phyloP scores from a whole-genome alignment of 1,140 invertebrate species.

The Aphelenchoides fujianensis region DNA sequence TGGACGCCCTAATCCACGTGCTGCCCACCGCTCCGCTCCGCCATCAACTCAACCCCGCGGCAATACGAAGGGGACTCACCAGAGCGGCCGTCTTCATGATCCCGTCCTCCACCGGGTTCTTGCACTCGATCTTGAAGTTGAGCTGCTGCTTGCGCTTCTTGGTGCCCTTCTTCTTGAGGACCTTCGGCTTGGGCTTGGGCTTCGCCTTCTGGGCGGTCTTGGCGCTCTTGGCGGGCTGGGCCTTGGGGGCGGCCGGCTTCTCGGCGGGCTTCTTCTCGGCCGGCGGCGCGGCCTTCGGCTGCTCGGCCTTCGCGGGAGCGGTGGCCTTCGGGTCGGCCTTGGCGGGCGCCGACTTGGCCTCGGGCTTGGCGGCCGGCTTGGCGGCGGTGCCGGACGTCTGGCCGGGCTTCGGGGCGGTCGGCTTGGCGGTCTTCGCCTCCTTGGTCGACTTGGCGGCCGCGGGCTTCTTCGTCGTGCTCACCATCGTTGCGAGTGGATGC shows the following conservation, averaged over 20 bases:
- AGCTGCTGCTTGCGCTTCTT: conserved; percentile 85
- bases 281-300: not conserved
- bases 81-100: conserved; percentile 95
- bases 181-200: conserved; percentile 34
- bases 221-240: not conserved
- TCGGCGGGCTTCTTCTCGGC: conserved; percentile 10
- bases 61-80: conserved; percentile 70
- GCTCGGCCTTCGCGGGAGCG: not conserved
- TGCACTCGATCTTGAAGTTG: conserved; percentile 94
- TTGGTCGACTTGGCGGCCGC: conserved; percentile 58
- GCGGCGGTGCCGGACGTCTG: conserved; percentile 42
- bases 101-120: conserved; percentile 96
- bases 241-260: conserved; percentile 1
- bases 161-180: conserved; percentile 29
- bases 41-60: too few relatives aligned
- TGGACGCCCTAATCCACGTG: too few relatives aligned
- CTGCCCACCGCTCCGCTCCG: too few relatives aligned
- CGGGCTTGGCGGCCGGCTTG: conserved; percentile 49
- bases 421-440: conserved; percentile 45
- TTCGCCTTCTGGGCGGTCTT: conserved; percentile 23
- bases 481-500: too few relatives aligned
- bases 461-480: conserved; percentile 29
- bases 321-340: not conserved
- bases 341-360: conserved; percentile 23
- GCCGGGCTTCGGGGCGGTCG: conserved; percentile 53